Base-by-base conservation (phyloP, 2,888 invertebrate genomes). In the Agrotis exclamationis region DNA sequence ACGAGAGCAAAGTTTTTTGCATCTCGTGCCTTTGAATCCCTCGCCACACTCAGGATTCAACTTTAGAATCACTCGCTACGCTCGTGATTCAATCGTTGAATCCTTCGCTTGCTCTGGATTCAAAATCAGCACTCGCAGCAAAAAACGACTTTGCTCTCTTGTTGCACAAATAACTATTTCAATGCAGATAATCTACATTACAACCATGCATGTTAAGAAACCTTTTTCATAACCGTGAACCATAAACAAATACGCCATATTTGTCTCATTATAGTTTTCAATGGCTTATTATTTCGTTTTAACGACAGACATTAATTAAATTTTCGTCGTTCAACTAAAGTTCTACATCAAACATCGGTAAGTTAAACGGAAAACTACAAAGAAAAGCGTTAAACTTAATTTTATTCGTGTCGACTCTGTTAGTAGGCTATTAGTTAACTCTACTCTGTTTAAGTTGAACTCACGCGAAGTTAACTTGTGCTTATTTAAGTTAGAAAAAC, bases 401-500 rank as follows among this genome's bases (percentile, higher is more conserved):
- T 86, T 85, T 84, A 84, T 86, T 85, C 87, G 85, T 89, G 87
- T 86, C 74, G 79, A 82, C 76, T 79, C 67, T 72, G 85, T 86
- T 87, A 86, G 86, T 85, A 74, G 84, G 78, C 87, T 88, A 85
- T 87, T 86, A 88, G 86, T 88, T 86, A 88, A 86, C 82, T 77
- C 70, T 65, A 86, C 82, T 77, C 70, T 65, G 79, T 77, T 85
- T 75, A 84, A 79, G 68, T 84, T 76, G 50, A 60, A 59, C 58
- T 77, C 89, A 89, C 89, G 90, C 89, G 84, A 90, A 74, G 70
- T 74, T 69, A 72, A 76, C 53, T 67, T 74, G 54, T 68, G 58
- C 72, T 74, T 85, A 76, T 78, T 78, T 82, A 53, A 53, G 50
- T 72, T 72, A 48, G 74, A 69, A 74, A 39, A 84, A 63, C 73